phyloP scores from a whole-genome alignment of 2,888 invertebrate species.

The Bugulina stolonifera region DNA sequence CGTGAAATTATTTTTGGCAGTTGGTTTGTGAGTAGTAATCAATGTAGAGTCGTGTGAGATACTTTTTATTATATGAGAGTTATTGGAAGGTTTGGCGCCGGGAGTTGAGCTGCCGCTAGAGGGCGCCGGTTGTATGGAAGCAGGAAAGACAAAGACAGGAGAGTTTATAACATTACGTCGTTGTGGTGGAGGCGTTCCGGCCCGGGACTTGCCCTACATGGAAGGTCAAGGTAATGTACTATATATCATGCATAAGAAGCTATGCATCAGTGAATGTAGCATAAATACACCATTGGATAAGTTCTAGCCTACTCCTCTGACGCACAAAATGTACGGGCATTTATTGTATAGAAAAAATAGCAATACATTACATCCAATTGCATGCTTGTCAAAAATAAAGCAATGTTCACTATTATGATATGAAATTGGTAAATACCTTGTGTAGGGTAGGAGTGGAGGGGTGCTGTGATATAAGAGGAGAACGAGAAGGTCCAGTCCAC shows the following conservation, averaged over 20 bases:
- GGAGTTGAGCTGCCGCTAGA: not conserved
- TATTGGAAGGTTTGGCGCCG: not conserved
- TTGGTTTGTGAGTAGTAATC: not conserved
- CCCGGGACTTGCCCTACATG: constrained; percentile 11
- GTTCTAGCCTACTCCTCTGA: no score
- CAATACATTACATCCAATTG: no score
- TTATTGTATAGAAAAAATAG: no score
- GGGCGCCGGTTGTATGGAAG: not conserved
- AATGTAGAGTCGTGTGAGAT: not conserved
- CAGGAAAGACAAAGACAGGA: not conserved
- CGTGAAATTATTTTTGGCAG: not conserved
- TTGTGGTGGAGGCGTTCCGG: constrained; percentile 7
- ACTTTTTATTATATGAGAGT: not conserved
- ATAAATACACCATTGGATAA: no score
- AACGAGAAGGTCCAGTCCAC: not conserved
- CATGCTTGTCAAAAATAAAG: no score
- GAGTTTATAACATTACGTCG: constrained; percentile 9
- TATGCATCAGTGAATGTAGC: no score
- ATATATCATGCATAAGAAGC: no score
- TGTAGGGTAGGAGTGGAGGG: constrained; percentile 11
- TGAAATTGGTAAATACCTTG: constrained; percentile 19
- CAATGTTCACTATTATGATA: no score
- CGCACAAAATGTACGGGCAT: no score
- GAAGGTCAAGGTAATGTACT: no score
- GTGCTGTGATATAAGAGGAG: not conserved